A percentile compares a stretch with the other conserved stretches of the same genome.
phyloP scores from a whole-genome alignment of 2,113 vertebrate species.

The Gasterosteus aculeatus region DNA sequence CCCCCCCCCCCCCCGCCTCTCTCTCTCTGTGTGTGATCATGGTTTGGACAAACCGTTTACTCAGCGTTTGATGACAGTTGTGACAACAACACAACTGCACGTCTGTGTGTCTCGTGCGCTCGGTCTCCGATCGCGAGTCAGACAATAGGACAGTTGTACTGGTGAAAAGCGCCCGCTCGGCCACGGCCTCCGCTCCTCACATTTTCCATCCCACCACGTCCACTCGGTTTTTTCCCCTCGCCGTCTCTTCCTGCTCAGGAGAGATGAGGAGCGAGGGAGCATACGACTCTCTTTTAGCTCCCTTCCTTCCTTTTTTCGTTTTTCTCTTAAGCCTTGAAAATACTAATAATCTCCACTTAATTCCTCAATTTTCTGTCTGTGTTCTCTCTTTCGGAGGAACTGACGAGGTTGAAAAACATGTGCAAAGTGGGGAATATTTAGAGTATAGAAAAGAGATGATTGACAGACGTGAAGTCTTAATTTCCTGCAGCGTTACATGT shows the following conservation, averaged over 20 bases:
- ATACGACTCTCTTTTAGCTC: not conserved
- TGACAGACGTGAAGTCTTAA: not conserved
- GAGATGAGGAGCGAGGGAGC: conserved; percentile 31
- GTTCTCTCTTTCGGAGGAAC: not conserved
- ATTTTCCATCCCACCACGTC: conserved; percentile 68
- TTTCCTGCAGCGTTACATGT: not conserved
- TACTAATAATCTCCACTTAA: not conserved
- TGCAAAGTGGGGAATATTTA: not conserved
- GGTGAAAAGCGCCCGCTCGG: conserved; percentile 58
- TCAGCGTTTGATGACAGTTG: conserved; percentile 25
- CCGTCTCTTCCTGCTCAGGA: conserved; percentile 52
- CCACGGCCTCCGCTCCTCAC: conserved; percentile 49
- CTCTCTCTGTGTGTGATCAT: not conserved
- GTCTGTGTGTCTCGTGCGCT: conserved; percentile 4
- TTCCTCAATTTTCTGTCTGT: not conserved
- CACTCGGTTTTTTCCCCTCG: conserved; percentile 34
- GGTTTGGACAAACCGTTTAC: conserved; percentile 23
- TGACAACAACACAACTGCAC: conserved; percentile 43
- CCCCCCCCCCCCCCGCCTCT: not conserved
- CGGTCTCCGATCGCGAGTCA: conserved; percentile 34
- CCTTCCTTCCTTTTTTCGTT: not conserved
- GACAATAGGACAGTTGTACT: conserved; percentile 73
- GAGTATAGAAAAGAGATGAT: not conserved
- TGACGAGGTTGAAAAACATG: not conserved
- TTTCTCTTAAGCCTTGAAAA: not conserved